A percentile compares a stretch with the other conserved stretches of the same genome.
These are phyloP conservation scores for Porites cylindrica DNA, from an alignment of 92 coral and sea anemone genomes.

Conservation along the genomic window DNA sequence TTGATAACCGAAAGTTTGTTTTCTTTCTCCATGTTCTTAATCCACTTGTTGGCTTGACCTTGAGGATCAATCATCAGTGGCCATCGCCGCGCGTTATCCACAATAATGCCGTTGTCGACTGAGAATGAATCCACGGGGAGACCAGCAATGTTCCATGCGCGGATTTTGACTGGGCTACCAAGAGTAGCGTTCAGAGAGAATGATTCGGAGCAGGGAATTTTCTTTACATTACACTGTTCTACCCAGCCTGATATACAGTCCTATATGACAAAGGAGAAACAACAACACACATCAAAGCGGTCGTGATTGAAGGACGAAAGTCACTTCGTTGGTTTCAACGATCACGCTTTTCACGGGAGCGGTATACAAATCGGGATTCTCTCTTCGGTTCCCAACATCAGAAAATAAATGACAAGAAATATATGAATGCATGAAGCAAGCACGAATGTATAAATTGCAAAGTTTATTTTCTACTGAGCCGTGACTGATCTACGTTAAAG, in stretches of 20 bases:
- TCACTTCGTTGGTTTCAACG: neutral
- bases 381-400: too few relatives aligned
- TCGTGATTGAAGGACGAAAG: too few relatives aligned
- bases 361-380: too few relatives aligned
- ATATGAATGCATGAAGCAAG: too few relatives aligned
- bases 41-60: slow-evolving; percentile 99
- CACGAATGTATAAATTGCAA: too few relatives aligned
- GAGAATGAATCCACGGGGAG: slow-evolving; percentile 97
- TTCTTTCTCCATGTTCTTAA: slow-evolving; percentile 99
- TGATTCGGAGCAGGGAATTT: slow-evolving; percentile 91
- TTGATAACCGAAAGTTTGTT: slow-evolving; percentile 94
- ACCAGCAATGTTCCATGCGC: slow-evolving; percentile 98
- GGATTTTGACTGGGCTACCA: slow-evolving; percentile 96
- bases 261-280: slow-evolving; percentile 25
- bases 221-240: slow-evolving; percentile 71
- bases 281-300: neutral
- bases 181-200: slow-evolving; percentile 96
- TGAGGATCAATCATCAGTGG: slow-evolving; percentile 99
- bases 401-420: too few relatives aligned
- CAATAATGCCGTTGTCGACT: slow-evolving; percentile 96
- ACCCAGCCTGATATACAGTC: slow-evolving; percentile 93
- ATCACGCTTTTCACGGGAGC: too few relatives aligned
- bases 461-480: too few relatives aligned
- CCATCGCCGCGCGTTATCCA: slow-evolving; percentile 98
- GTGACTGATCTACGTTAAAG: too few relatives aligned